Percentiles rank a stretch among this genome's conserved stretches.
Evolutionary conservation across 1,140 invertebrate genomes (phyloP).

Genomic region (Hermetia illucens): DNA sequence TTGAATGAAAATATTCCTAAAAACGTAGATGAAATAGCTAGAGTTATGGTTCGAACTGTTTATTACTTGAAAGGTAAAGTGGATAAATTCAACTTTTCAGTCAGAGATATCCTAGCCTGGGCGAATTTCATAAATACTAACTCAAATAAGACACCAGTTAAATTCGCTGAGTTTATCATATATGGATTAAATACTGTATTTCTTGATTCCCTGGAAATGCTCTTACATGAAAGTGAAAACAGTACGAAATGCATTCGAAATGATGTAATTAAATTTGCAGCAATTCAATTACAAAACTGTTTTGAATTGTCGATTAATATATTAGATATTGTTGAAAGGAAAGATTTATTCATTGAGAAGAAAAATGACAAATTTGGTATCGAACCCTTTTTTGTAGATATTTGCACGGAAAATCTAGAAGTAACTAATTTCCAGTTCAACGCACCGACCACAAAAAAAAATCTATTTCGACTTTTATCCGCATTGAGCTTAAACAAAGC

Average conservation of each 20-base stretch:
- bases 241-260: conserved; percentile 16
- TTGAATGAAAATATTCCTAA: conserved; percentile 1
- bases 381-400: conserved; percentile 52
- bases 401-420: conserved; percentile 14
- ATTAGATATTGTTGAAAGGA: conserved; percentile 8
- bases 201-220: conserved; percentile 71
- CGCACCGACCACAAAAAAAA: conserved; percentile 70
- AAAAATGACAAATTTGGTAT: conserved; percentile 45
- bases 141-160: conserved; percentile 32
- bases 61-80: conserved; percentile 18
- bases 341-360: background rate
- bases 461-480: conserved; percentile 71
- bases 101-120: conserved; percentile 89
- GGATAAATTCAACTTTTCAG: conserved; percentile 69
- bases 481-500: conserved; percentile 83
- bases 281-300: conserved; percentile 9
- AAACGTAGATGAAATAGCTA: conserved; percentile 12
- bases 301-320: conserved; percentile 11
- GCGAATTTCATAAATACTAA: conserved; percentile 76
- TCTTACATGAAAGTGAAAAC: conserved; percentile 17
- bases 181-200: conserved; percentile 87
- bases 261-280: conserved; percentile 13
- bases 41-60: conserved; percentile 24
- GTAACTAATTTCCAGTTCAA: conserved; percentile 50
- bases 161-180: conserved; percentile 51